Evolutionary conservation across 2,113 vertebrate genomes (phyloP), one percentile per base, ranked within the genome.

Genomic region (Nothoprocta perdicaria): DNA sequence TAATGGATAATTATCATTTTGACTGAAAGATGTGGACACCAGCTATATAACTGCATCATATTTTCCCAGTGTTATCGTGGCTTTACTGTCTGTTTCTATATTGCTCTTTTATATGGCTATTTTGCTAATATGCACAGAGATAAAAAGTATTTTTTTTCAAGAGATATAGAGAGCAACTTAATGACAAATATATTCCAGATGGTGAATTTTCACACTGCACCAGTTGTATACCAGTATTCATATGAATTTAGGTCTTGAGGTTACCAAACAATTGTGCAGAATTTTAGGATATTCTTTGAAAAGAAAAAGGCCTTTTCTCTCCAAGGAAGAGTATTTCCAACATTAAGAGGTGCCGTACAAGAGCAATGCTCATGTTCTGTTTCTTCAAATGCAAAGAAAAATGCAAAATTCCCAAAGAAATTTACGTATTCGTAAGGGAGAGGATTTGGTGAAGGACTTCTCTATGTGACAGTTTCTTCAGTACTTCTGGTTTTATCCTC

Each of bases 1-100:
- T 94, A 92, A 88, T 81, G 78, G 76, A 13, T 96, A 91, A 95
- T 96, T 96, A 96, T 53, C 58, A 84, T 93, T 65, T 92, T 71
- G n/a, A 74, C 60, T 88, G 66, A 85, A 93, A 94, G 86, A 83
- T 14, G 46, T 33, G 78, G 84, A 82, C 89, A 91, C 85, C 89
- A 93, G 74, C 75, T 89, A 80, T 50, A 33, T 53, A 95, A 55
- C 12, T 40, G 58, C 15, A n/a, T 26, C 52, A 29, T 69, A 68
- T 93, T 48, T 31, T 19, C 6, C 3, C 48, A 33, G 0, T 68
- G 68, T 92, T 73, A 35, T 57, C 27, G 22, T 58, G 40, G 12
- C 35, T 69, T 86, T 57, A 60, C 23, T 22, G 45, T 71, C 38
- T 53, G 35, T 67, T 88, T 45, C 38, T 33, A 33, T 40, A 31